phyloP scores from a whole-genome alignment of 1,140 invertebrate species.

The Onthophagus taurus region DNA sequence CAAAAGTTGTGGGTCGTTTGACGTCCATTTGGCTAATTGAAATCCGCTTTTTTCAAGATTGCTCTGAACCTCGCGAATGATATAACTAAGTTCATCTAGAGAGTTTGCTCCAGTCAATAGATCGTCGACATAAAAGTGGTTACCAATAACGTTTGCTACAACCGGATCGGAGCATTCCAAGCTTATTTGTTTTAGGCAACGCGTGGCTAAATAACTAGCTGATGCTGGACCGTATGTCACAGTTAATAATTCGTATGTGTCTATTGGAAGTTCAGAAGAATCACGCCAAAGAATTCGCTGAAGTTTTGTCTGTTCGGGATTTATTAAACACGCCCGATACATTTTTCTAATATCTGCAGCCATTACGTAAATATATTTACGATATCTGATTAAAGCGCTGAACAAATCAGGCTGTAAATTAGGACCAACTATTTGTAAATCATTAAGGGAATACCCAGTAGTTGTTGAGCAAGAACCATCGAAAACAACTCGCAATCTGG shows the following conservation, averaged over 20 bases:
- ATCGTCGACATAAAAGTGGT: conserved; percentile 33
- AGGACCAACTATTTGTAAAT: conserved; percentile 21
- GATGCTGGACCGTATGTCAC: too few species aligned
- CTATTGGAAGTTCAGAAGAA: too few species aligned
- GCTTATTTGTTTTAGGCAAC: conserved; percentile 23
- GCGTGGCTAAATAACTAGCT: conserved; percentile 26
- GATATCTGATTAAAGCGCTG: conserved; percentile 19
- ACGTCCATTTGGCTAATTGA: background rate
- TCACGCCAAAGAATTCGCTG: too few species aligned
- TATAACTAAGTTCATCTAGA: conserved; percentile 24
- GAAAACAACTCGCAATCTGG: conserved; percentile 36
- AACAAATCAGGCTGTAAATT: conserved; percentile 20
- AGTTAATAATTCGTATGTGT: too few species aligned
- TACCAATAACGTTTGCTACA: conserved; percentile 15
- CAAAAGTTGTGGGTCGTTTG: conserved; percentile 5
- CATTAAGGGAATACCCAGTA: conserved; percentile 33
- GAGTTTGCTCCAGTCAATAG: conserved; percentile 17
- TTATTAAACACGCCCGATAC: too few species aligned
- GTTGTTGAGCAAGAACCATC: conserved; percentile 30
- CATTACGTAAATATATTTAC: too few species aligned
- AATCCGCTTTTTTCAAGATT: conserved; percentile 4
- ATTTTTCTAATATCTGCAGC: too few species aligned
- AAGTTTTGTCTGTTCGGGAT: too few species aligned
- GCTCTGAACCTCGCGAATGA: conserved; percentile 16
- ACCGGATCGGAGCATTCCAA: conserved; percentile 17